Base-by-base conservation (phyloP, 2,888 invertebrate genomes). In the Lasioglossum morio region DNA sequence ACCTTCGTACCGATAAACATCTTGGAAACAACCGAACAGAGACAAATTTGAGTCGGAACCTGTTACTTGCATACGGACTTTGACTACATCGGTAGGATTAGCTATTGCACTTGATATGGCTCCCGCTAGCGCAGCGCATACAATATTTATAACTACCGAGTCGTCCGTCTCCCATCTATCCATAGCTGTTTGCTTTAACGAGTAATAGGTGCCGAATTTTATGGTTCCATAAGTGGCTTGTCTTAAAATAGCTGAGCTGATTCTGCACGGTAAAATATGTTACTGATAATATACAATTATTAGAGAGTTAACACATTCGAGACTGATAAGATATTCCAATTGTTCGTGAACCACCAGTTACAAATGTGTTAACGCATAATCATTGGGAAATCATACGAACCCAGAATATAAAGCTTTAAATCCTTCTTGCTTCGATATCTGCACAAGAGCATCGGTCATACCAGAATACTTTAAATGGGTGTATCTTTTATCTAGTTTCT, bases 201-300 rank as follows among this genome's bases (percentile, higher is more conserved):
- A 97, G 95, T 99, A 99, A 95, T 99, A 99, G 19, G 98, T 98
- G 90, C 99, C 99, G 95, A 99, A 99, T 96, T 99, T 99, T 87
- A 99, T 98, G 57, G 99, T 99, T 91, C 99, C 99, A 96, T 99
- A 99, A 63, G 98, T 98, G 48, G 99, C 98, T 95, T 99, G 99
- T 4, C 99, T 96, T 82, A 99, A 96, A 78, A 99, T 97, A 70
- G 99, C 99, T 77, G 99, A 99, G 96, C 98, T 97, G 94, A 99
- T 98, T 78, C 99, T 99, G 95, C 23, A 94, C 1, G 81, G 79
- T n/a, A 40, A 76, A 80, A 70, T 70, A 63, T 30, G 53, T 60
- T 57, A 27, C 1, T 34, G 72, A 70, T 23, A 69, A 69, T 16
- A 37, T 46, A 30, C 43, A 34, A 46, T 30, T n/a, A 57, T n/a